Base-by-base conservation (phyloP, 1,140 invertebrate genomes). In the Maniola jurtina region DNA sequence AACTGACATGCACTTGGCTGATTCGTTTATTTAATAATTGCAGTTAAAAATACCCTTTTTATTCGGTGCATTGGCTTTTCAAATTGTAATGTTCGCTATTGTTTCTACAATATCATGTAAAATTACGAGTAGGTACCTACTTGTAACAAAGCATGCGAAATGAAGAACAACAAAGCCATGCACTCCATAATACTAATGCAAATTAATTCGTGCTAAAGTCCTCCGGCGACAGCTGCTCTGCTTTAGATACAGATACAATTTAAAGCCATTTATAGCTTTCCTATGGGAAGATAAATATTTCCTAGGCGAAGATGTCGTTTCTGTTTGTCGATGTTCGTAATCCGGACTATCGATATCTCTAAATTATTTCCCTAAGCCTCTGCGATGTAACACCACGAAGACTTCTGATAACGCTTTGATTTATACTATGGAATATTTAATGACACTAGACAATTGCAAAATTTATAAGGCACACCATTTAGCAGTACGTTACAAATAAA, bases 351-450 rank as follows among this genome's bases (percentile, higher is more conserved):
- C 84, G 79, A 79, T 85, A 84, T 80, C 79, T 76, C 75, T 89
- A 83, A 88, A 89, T 88, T 89, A 89, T 89, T 86, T 83, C 66
- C 62, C 73, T 73, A 71, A 75, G 77, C 73, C 79, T 75, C 74
- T 70, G 72, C 84, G 80, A 79, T 85, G 86, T 86, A 79, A 83
- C 80, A 79, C 75, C 68, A 75, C 84, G 70, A 80, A 77, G 75
- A 77, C 77, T 73, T 64, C 77, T 75, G 88, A 89, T 89, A 88
- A 85, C 75, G 67, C 77, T 71, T 86, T 87, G 86, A 90, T 90
- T 90, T 90, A 90, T 90, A 70, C 75, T 81, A 68, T 65, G 71
- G 84, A 86, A 88, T 90, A 89, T 88, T 84, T 84, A 89, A 87
- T 86, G 79, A 88, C 84, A 88, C 81, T 78, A 84, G 78, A 87